Conservation (phyloP, 2,797 vertebrate species). For the Pipistrellus kuhlii region DNA sequence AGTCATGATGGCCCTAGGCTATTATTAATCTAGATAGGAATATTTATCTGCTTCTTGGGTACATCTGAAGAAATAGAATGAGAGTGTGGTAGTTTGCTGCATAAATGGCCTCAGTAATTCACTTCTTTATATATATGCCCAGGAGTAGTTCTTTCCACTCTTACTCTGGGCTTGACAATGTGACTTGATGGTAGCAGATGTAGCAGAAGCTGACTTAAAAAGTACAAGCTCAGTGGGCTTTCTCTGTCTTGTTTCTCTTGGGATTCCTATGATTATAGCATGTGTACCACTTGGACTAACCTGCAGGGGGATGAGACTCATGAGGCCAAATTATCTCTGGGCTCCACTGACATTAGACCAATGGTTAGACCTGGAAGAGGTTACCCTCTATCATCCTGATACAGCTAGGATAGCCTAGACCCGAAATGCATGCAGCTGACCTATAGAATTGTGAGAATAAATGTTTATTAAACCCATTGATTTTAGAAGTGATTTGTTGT, state of each 20-base stretch:
- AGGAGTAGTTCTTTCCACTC: neutral
- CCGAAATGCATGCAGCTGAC: neutral
- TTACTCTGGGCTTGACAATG: neutral
- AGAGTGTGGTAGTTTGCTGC: neutral
- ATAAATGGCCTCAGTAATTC: constrained; percentile 34
- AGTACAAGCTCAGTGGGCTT: neutral
- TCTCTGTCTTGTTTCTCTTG: neutral
- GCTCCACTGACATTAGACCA: neutral
- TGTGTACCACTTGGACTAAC: too few species aligned
- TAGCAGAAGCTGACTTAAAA: constrained; percentile 11
- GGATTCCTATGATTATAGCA: too few species aligned
- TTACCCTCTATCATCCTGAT: neutral
- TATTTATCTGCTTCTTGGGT: neutral
- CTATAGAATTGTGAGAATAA: neutral
- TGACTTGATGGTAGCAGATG: neutral
- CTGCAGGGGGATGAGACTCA: neutral
- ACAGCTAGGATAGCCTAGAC: neutral
- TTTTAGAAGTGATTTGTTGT: constrained; percentile 22
- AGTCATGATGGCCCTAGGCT: too few species aligned
- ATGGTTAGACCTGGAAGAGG: neutral
- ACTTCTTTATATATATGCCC: neutral
- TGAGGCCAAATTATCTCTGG: neutral
- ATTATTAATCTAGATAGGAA: neutral
- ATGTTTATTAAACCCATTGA: neutral
- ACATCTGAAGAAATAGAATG: neutral